phyloP scores from a whole-genome alignment of 2,797 vertebrate species.

The Bryconaethiops microstoma region DNA sequence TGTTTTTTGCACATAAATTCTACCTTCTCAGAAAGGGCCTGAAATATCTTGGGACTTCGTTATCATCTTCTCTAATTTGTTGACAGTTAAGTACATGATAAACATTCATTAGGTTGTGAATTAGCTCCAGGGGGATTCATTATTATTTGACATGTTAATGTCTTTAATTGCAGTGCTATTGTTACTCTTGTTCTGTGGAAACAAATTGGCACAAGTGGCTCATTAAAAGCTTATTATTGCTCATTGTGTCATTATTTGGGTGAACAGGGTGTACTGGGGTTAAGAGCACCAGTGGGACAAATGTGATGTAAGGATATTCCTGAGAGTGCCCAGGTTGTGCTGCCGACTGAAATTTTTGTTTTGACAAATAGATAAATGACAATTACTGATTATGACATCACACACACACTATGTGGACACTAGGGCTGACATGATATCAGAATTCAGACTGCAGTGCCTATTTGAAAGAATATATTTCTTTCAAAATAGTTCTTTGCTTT shows the following conservation, averaged over 20 bases:
- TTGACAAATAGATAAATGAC: no score
- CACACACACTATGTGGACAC: no score
- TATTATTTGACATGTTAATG: slow-evolving; percentile 62
- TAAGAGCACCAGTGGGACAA: neutral
- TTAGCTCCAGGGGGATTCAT: slow-evolving; percentile 64
- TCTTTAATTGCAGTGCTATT: slow-evolving; percentile 46
- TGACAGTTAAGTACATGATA: slow-evolving; percentile 29
- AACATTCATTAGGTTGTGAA: slow-evolving; percentile 44
- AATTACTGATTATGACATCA: no score
- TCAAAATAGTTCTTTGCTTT: no score
- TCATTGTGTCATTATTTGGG: slow-evolving; percentile 14
- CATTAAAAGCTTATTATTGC: slow-evolving; percentile 12
- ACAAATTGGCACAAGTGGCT: slow-evolving; percentile 19
- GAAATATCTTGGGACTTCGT: slow-evolving; percentile 47
- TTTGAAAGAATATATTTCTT: no score
- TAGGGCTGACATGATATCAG: no score
- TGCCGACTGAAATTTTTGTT: neutral
- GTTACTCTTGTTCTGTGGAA: slow-evolving; percentile 17
- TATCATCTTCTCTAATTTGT: slow-evolving; percentile 50
- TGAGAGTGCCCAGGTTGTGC: slow-evolving; percentile 1
- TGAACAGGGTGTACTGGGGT: neutral
- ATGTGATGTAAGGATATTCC: slow-evolving; percentile 22
- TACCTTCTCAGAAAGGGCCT: neutral
- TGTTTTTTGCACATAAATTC: neutral
- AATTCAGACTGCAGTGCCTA: no score